These are phyloP conservation scores for Cynocephalus volans DNA, from an alignment of 2,113 vertebrate genomes.

Conservation along the genomic window DNA sequence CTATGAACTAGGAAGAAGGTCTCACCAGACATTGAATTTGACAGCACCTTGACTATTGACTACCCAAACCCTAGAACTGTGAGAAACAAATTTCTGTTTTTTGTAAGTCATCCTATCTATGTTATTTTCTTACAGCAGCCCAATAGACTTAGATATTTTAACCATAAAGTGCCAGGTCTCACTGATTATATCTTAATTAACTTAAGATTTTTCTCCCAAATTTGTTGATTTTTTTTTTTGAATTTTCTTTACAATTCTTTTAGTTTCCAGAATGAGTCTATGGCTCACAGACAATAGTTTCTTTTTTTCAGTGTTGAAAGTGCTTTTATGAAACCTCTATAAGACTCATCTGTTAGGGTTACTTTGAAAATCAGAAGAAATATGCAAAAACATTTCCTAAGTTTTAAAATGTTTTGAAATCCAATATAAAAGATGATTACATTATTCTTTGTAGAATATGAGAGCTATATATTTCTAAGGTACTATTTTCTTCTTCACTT, in stretches of 20 bases:
- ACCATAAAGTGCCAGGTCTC: background rate
- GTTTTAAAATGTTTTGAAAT: background rate
- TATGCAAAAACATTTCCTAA: background rate
- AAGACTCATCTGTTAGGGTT: background rate
- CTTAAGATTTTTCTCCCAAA: background rate
- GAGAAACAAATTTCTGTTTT: background rate
- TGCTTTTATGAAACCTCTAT: background rate
- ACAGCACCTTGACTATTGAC: background rate
- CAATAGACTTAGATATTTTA: background rate
- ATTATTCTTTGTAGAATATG: background rate
- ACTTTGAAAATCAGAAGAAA: background rate
- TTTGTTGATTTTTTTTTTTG: background rate
- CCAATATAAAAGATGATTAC: background rate
- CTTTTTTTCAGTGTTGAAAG: background rate
- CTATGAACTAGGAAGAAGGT: background rate
- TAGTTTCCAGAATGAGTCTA: background rate
- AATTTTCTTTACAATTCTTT: background rate
- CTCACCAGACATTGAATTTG: background rate
- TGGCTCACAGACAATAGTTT: background rate
- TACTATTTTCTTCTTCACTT: background rate
- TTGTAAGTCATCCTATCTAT: background rate
- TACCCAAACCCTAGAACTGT: background rate
- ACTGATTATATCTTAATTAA: background rate
- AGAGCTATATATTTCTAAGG: background rate
- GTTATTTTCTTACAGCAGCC: background rate